These are phyloP conservation scores for Orthosia cruda DNA, from an alignment of 2,888 invertebrate genomes.

Conservation along the genomic window DNA sequence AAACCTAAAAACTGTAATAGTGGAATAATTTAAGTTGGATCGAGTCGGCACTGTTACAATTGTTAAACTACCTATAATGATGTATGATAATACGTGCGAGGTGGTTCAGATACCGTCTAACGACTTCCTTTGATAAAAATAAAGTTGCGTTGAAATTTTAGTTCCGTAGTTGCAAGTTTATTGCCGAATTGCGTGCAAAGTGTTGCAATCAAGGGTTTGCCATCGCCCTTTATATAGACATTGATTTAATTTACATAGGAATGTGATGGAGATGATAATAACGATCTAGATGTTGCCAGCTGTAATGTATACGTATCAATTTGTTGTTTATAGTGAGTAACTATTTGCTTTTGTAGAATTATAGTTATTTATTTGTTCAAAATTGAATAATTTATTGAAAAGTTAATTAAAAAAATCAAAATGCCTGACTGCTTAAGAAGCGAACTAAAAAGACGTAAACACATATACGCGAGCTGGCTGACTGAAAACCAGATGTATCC, in stretches of 20 bases:
- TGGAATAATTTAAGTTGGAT: conserved; percentile 85
- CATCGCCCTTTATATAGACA: conserved; percentile 90
- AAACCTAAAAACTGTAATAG: conserved; percentile 87
- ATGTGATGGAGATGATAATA: conserved; percentile 81
- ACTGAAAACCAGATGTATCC: no score
- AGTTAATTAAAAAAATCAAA: no score
- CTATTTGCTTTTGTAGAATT: not conserved
- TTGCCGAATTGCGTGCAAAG: conserved; percentile 88
- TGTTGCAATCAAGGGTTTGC: conserved; percentile 84
- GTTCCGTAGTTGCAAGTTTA: conserved; percentile 90
- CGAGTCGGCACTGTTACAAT: conserved; percentile 88
- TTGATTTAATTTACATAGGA: conserved; percentile 89
- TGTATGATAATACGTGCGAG: conserved; percentile 91
- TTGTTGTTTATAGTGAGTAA: no score
- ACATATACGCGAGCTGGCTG: no score
- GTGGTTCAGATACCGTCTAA: conserved; percentile 90
- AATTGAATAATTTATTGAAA: no score
- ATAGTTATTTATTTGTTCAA: not conserved
- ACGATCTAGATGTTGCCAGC: conserved; percentile 77
- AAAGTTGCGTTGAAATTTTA: conserved; percentile 91
- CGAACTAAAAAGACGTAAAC: no score
- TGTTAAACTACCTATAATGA: conserved; percentile 91
- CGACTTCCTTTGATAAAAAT: conserved; percentile 91
- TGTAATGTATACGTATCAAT: conserved; percentile 59
- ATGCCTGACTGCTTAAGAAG: no score